Conservation (phyloP, 2,888 invertebrate species). For the Drosophila rubida region DNA sequence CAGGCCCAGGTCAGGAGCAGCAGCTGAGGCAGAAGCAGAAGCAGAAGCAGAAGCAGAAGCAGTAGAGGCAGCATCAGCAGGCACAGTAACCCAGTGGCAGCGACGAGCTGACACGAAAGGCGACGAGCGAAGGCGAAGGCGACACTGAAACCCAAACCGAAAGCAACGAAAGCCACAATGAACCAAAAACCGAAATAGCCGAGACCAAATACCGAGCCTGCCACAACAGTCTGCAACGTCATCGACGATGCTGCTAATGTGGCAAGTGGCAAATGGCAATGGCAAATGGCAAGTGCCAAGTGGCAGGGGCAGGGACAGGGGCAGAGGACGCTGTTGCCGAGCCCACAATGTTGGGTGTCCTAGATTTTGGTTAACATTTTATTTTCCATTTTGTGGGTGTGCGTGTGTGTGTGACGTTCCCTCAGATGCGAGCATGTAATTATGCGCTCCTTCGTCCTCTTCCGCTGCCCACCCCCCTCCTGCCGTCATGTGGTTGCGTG, state of each 20-base stretch:
- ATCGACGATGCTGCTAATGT: conserved; percentile 27
- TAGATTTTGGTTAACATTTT: conserved; percentile 25
- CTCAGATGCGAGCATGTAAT: conserved; percentile 3
- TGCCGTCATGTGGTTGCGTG: background rate
- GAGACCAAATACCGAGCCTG: conserved; percentile 18
- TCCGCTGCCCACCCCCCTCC: background rate
- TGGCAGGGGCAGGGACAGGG: background rate
- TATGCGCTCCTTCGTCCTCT: background rate
- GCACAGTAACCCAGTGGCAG: conserved; percentile 42
- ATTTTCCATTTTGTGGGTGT: background rate
- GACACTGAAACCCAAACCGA: background rate
- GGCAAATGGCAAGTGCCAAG: background rate
- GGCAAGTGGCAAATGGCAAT: background rate
- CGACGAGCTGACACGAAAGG: conserved; percentile 6
- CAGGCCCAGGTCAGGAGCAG: conserved; percentile 45
- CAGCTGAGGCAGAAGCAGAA: conserved; percentile 14
- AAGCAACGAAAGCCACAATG: background rate
- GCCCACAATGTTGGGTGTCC: conserved; percentile 25
- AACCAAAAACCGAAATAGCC: conserved; percentile 1
- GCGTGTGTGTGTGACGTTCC: background rate
- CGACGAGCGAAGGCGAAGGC: background rate
- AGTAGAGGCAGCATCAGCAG: conserved; percentile 16
- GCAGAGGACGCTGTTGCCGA: background rate
- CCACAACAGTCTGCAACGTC: conserved; percentile 45
- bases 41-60: conserved; percentile 32